Conservation (phyloP, 2,113 vertebrate genomes). For the Raphicerus campestris region DNA sequence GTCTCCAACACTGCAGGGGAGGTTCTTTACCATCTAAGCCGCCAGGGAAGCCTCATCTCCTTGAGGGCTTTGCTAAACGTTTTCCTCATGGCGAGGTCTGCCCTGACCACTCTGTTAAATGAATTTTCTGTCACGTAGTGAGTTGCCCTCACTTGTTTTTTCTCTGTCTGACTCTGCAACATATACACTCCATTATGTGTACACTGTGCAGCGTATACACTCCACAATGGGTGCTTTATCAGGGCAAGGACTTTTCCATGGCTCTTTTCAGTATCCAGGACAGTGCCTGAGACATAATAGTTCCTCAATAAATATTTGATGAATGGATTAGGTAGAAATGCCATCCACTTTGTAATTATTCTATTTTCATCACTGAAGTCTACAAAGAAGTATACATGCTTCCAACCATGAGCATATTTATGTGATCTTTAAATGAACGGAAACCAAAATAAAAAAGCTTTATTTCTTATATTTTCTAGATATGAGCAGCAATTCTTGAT, state of each 20-base stretch:
- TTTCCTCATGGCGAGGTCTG: not conserved
- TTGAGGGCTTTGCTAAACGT: not conserved
- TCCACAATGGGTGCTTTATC: not conserved
- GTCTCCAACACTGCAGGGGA: not conserved
- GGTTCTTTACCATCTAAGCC: not conserved
- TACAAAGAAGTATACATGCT: not conserved
- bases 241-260: not conserved
- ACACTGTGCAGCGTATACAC: not conserved
- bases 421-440: not conserved
- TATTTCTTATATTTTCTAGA: not conserved
- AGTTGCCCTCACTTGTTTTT: not conserved
- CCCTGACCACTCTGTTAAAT: not conserved
- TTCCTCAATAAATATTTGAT: not conserved
- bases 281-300: not conserved
- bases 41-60: not conserved
- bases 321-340: slow-evolving; percentile 8
- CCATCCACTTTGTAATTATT: not conserved
- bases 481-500: not conserved
- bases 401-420: not conserved
- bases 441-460: not conserved
- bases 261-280: not conserved
- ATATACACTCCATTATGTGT: not conserved
- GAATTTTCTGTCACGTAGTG: not conserved
- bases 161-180: not conserved
- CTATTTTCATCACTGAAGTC: not conserved